These are phyloP conservation scores for Meloidogyne exigua DNA, from an alignment of 1,140 invertebrate genomes.

Conservation along the genomic window DNA sequence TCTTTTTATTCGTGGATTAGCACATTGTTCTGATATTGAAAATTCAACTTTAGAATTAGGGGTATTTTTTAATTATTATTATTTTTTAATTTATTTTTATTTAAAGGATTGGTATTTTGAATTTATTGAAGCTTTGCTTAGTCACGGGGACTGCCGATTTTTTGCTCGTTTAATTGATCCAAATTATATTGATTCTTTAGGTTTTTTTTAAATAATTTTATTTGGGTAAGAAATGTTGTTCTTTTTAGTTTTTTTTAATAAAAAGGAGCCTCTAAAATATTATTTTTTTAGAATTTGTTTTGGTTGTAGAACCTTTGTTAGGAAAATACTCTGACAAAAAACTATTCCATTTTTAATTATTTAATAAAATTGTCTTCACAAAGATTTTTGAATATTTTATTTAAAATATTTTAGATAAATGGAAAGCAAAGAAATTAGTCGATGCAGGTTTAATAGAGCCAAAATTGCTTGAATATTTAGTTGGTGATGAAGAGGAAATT, in stretches of 20 bases:
- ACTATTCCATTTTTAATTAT: too few relatives aligned
- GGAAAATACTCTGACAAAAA: too few relatives aligned
- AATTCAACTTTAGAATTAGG: slow-evolving; percentile 15
- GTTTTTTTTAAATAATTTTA: too few relatives aligned
- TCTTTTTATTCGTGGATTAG: slow-evolving; percentile 26
- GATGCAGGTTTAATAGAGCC: neutral
- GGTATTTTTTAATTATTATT: neutral
- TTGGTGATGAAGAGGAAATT: slow-evolving; percentile 24
- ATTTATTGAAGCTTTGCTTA: slow-evolving; percentile 35
- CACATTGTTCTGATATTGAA: slow-evolving; percentile 22
- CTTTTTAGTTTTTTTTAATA: too few relatives aligned
- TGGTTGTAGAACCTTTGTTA: too few relatives aligned
- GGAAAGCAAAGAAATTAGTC: slow-evolving; percentile 18
- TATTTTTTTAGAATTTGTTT: too few relatives aligned
- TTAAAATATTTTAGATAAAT: slow-evolving; percentile 24
- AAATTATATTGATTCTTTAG: slow-evolving; percentile 2
- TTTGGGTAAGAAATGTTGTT: too few relatives aligned
- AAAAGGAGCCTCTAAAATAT: too few relatives aligned
- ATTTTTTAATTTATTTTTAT: neutral
- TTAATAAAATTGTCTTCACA: too few relatives aligned
- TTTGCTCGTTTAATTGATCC: slow-evolving; percentile 30
- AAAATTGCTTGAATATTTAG: slow-evolving; percentile 8
- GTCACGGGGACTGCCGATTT: slow-evolving; percentile 15
- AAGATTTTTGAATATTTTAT: slow-evolving; percentile 2
- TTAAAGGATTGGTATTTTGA: slow-evolving; percentile 34